Evolutionary conservation across 2,797 vertebrate species (phyloP).

Genomic region (Acropternis orthonyx): DNA sequence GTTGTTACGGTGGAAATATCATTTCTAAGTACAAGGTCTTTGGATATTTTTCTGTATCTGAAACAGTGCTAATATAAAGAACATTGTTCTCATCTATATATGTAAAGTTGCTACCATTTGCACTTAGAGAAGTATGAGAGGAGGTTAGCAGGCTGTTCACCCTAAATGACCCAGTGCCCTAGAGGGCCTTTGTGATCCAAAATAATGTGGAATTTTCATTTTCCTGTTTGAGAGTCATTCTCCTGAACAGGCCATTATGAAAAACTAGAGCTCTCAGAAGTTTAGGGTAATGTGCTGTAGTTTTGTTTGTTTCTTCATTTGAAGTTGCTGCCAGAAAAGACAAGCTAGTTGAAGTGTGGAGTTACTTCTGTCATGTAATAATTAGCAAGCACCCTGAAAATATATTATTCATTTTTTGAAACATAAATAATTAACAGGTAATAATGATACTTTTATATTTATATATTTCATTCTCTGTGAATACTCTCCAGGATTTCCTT

Average conservation of each 20-base stretch:
- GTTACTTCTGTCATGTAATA: constrained; percentile 65
- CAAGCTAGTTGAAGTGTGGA: constrained; percentile 51
- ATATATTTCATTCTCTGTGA: constrained; percentile 56
- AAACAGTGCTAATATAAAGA: background rate
- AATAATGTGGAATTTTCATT: background rate
- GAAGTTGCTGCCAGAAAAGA: constrained; percentile 52
- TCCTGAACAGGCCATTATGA: constrained; percentile 2
- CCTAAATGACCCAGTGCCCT: background rate
- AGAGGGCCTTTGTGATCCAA: background rate
- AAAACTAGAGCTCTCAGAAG: constrained; percentile 37
- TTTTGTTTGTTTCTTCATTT: constrained; percentile 29
- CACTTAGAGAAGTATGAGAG: background rate
- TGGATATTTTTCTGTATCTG: background rate
- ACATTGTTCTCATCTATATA: background rate
- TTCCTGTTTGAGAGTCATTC: constrained; percentile 1
- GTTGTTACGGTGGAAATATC: background rate
- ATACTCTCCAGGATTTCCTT: constrained; percentile 53
- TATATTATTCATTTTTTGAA: constrained; percentile 61
- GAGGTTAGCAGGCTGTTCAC: background rate
- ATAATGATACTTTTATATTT: constrained; percentile 64
- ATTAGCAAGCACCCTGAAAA: constrained; percentile 65
- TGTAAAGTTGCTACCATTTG: background rate
- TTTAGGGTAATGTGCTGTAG: background rate
- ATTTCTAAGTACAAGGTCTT: background rate
- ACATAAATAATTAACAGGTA: constrained; percentile 61